Percentiles rank a stretch among this genome's conserved stretches.
Evolutionary conservation across 1,140 invertebrate genomes (phyloP).

Genomic region (Zaprionus ghesquierei): DNA sequence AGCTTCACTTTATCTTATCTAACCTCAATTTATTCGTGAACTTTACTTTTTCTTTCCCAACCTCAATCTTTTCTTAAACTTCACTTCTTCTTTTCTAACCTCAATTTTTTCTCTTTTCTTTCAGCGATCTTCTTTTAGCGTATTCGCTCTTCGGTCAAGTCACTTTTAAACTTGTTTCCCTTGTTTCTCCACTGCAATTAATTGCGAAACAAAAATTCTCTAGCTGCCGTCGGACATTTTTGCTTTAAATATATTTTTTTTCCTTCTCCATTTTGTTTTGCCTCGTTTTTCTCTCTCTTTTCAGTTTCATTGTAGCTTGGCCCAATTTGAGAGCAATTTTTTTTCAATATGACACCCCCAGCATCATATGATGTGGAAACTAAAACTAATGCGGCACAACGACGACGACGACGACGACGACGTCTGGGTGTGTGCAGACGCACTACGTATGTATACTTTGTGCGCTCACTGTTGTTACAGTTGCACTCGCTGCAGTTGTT

Average conservation of each 20-base stretch:
- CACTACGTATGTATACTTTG: constrained; percentile 52
- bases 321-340: constrained; percentile 76
- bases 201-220: constrained; percentile 65
- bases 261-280: constrained; percentile 42
- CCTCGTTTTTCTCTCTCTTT: neutral
- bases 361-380: constrained; percentile 71
- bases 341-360: constrained; percentile 77
- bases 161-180: neutral
- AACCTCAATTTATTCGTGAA: too few species aligned
- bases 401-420: neutral
- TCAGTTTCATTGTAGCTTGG: constrained; percentile 36
- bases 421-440: neutral
- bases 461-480: constrained; percentile 46
- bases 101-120: neutral
- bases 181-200: constrained; percentile 63
- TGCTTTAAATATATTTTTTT: constrained; percentile 41
- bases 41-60: too few species aligned
- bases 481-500: constrained; percentile 23
- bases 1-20: too few species aligned
- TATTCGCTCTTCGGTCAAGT: neutral
- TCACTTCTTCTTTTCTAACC: neutral
- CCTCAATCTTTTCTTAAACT: neutral
- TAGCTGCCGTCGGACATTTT: constrained; percentile 57
- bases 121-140: neutral
- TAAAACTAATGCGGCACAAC: constrained; percentile 64